Base-by-base conservation (phyloP, 2,888 invertebrate species). In the Dione juno region DNA sequence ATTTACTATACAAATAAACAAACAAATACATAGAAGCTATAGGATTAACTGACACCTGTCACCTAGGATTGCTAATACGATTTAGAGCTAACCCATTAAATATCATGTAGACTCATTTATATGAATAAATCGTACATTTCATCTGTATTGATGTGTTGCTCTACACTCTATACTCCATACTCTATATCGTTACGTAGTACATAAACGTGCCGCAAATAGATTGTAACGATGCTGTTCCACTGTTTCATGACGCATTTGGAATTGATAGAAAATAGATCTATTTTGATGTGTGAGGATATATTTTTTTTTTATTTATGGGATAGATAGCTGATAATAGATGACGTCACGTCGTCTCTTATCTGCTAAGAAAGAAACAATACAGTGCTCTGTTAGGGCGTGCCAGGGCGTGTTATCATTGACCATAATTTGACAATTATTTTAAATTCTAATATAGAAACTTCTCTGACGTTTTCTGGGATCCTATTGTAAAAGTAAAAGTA, bases 191-290 rank as follows among this genome's bases (percentile, higher is more conserved):
- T 21, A 9, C 48, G 58, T 58, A 58, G 40, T 43, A 43, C 28
- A 43, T 59, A 59, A 59, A 59, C n/a, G 59, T 28, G 43, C 43
- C 59, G 59, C 28, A 41, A 59, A 59, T 59, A 59, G 59, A 59
- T 19, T 28, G n/a, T 43, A 59, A 59, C 43, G 43, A 14, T 43
- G 41, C 59, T 10, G 43, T 43, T 43, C n/a, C n/a, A 54, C n/a
- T 6, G n/a, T 54, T 59, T 43, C 14, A 59, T 59, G 59, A 59
- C 43, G 59, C 59, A 43, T 21, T 43, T 43, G 21, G 28, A 43
- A 10, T 59, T 59, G 9, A 52, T 65, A 53, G 21, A 21, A 13
- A n/a, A 14, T 28, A 21, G 52, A n/a, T 65, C 19, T 14, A 40
- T 54, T 54, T 35, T 16, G 16, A 11, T 50, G 11, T 3, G 11